These are phyloP conservation scores for Sciurus vulgaris DNA, from an alignment of 2,797 vertebrate genomes.

Conservation along the genomic window DNA sequence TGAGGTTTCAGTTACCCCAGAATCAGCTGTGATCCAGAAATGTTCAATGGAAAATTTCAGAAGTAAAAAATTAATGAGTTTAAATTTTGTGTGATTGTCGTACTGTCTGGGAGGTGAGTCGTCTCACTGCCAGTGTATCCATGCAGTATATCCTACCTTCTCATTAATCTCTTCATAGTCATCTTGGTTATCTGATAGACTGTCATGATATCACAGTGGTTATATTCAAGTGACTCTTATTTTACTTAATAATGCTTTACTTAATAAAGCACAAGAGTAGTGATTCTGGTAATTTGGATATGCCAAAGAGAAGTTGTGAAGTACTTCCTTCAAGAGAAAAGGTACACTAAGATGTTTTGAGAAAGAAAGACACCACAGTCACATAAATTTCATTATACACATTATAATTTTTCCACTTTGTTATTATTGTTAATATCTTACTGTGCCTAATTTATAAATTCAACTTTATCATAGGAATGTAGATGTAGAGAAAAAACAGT, in stretches of 20 bases:
- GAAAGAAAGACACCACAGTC: neutral
- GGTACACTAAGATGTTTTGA: neutral
- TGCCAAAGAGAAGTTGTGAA: neutral
- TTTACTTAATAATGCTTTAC: neutral
- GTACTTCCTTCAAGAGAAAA: neutral
- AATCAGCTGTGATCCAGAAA: neutral
- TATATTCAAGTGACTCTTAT: neutral
- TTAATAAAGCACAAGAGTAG: neutral
- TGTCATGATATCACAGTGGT: neutral
- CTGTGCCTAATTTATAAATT: neutral
- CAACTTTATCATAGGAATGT: neutral
- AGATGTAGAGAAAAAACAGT: neutral
- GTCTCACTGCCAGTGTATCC: neutral
- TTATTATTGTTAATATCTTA: neutral
- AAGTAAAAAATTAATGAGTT: neutral
- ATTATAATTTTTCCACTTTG: neutral
- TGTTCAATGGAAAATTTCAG: neutral
- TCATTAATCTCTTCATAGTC: neutral
- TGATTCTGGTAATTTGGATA: neutral
- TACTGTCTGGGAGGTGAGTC: neutral
- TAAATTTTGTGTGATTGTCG: neutral
- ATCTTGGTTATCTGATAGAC: neutral
- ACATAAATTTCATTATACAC: neutral
- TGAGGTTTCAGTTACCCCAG: neutral
- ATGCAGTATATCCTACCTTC: neutral